A percentile compares a stretch with the other conserved stretches of the same genome.
These are phyloP conservation scores for Acanthurus lineatus DNA, from an alignment of 2,797 vertebrate species.

Conservation along the genomic window DNA sequence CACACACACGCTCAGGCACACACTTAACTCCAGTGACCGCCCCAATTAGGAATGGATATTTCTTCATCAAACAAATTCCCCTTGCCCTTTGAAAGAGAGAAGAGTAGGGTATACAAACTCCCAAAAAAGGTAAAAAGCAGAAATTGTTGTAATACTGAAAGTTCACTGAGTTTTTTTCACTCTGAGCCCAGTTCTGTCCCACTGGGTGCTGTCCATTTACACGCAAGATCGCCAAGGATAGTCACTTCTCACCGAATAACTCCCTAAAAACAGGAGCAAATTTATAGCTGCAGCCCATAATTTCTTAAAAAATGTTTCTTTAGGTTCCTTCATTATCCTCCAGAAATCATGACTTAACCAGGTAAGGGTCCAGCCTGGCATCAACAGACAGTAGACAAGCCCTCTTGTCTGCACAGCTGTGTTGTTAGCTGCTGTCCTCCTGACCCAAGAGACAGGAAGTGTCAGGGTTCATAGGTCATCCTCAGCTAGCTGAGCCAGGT, in stretches of 20 bases:
- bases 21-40: constrained; percentile 83
- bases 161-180: constrained; percentile 29
- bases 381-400: constrained; percentile 46
- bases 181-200: constrained; percentile 51
- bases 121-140: constrained; percentile 67
- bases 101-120: constrained; percentile 61
- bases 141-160: constrained; percentile 54
- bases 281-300: constrained; percentile 46
- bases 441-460: constrained; percentile 33
- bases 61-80: constrained; percentile 70
- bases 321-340: constrained; percentile 43
- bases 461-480: constrained; percentile 89
- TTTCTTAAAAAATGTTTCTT: constrained; percentile 59
- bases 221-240: constrained; percentile 28
- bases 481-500: constrained; percentile 90
- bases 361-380: constrained; percentile 48
- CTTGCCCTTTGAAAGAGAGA: constrained; percentile 69
- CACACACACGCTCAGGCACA: constrained; percentile 41
- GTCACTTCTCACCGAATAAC: constrained; percentile 44
- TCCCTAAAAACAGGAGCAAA: constrained; percentile 51
- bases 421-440: constrained; percentile 57
- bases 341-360: constrained; percentile 44
- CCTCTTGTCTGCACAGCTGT: constrained; percentile 49
- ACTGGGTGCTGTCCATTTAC: constrained; percentile 46
- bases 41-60: constrained; percentile 85